Percentiles rank a stretch among this genome's conserved stretches.
phyloP scores from a whole-genome alignment of 2,888 invertebrate species.

The Agriopis leucophaearia region DNA sequence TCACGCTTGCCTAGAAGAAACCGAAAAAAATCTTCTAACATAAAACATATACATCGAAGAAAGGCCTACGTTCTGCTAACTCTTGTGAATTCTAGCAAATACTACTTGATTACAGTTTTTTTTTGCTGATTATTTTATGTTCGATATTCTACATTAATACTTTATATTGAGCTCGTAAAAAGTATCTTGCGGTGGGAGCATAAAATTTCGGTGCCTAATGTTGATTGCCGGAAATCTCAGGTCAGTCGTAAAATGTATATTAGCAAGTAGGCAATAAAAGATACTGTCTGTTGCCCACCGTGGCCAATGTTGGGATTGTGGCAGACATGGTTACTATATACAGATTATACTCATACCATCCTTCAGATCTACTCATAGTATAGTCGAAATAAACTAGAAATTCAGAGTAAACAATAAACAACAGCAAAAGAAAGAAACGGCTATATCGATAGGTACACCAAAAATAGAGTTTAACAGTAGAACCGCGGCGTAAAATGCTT shows the following conservation, averaged over 20 bases:
- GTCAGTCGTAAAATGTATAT: constrained; percentile 52
- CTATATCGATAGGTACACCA: not conserved
- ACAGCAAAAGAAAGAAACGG: not conserved
- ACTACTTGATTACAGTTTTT: constrained; percentile 14
- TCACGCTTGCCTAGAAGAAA: too few relatives aligned
- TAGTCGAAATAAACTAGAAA: too few relatives aligned
- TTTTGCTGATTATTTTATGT: constrained; percentile 29
- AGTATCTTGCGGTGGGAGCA: constrained; percentile 44
- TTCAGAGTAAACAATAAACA: too few relatives aligned
- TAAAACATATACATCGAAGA: not conserved
- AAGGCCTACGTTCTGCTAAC: not conserved
- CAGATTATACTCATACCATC: not conserved
- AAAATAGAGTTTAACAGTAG: not conserved
- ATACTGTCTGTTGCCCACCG: constrained; percentile 21
- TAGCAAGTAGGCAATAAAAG: constrained; percentile 43
- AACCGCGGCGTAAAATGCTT: not conserved
- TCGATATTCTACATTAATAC: constrained; percentile 24
- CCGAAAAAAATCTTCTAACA: too few relatives aligned
- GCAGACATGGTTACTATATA: not conserved
- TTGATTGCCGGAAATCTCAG: constrained; percentile 54
- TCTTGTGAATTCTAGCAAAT: not conserved
- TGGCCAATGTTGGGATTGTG: constrained; percentile 9
- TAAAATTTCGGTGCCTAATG: constrained; percentile 44
- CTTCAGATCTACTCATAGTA: not conserved
- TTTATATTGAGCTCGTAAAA: constrained; percentile 41